Evolutionary conservation across 2,113 vertebrate genomes (phyloP), one percentile per base, ranked within the genome.

Genomic region (Arothron firmamentum): DNA sequence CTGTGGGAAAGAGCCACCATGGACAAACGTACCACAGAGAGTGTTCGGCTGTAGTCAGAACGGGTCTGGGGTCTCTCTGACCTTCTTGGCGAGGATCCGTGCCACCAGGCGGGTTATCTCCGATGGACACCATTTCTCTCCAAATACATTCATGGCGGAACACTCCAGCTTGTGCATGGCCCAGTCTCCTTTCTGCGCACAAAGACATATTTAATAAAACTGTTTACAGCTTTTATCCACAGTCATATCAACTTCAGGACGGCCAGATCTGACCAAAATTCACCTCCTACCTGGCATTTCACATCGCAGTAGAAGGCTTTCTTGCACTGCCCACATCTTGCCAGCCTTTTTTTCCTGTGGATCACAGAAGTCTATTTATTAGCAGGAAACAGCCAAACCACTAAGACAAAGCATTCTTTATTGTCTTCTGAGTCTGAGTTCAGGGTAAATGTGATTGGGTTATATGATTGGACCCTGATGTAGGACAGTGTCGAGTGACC

Each of bases 111-210:
- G 91, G 28, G 94, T 90, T 0, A 91, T 95, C 86, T 99, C 97
- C 0, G 96, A 96, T 0, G 97, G 97, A 56, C 90, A 90, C 97
- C 97, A 99, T 50, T 90, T 94, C 74, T 95, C 90, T 59, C 94
- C 92, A 20, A 93, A 97, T 14, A 90, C 69, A 1, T 87, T 93
- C 92, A 98, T 96, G 17, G 96, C 88, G 0, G 93, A 90, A 65
- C 96, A 99, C 66, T 99, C 97, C 56, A 99, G 85, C 86, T 94
- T 98, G 91, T 99, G 97, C 93, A 96, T 92, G 17, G 93, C 87
- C 97, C 97, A 99, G 78, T 98, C 95, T 70, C 82, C 91, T 87
- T 90, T 97, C 97, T 98, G 18, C 11, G 41, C 15, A 48, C 43
- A 64, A 38, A 65, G 21, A 55, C 14, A 6, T 10, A 5, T 9